Base-by-base conservation (phyloP, 2,797 vertebrate species). In the Acipenser transmontanus region DNA sequence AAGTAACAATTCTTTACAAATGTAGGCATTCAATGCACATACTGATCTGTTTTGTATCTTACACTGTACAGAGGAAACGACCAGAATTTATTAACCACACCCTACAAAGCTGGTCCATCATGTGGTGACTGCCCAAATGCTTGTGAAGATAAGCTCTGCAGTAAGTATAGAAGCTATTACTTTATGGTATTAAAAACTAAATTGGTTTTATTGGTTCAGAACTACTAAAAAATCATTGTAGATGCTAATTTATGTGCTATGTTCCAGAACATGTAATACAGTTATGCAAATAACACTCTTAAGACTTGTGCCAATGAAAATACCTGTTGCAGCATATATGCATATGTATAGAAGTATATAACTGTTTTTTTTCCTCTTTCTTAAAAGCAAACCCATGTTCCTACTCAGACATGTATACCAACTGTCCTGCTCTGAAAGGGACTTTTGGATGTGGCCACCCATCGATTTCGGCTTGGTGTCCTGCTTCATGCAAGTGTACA, bases 101-200 rank as follows among this genome's bases (percentile, higher is more conserved):
- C 85, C 59, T 93, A 93, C 73, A 75, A 77, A 12, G 0, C 72
- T 62, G 91, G 89, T 72, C 0, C 20, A 2, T 47, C 84, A 56
- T 93, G 93, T 49, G 77, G 67, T 8, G 83, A 86, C n/a, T 93
- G 91, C 13, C 83, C 83, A 12, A n/a, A 10, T 0, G 50, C 73
- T 61, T 94, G 92, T 68, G 80, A 91, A 0, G 68, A 86, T 0
- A 83, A 84, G 57, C 73, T 93, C 49, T 93, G 70, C 74, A 86
- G 84, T 87, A 72, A 75, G 83, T 85, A 5, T 56, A 77, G 74
- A 54, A 54, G 1, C 34, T 4, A 34, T 34, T 34, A 34, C 2
- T 3, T 34, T 34, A 34, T 34, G 34, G 34, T 34, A 34, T 34
- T 34, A 34, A 34, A 34, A 34, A 34, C 34, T 34, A 34, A 34